These are phyloP conservation scores for Orbicella faveolata DNA, from an alignment of 64 coral and sea anemone genomes.

Conservation along the genomic window DNA sequence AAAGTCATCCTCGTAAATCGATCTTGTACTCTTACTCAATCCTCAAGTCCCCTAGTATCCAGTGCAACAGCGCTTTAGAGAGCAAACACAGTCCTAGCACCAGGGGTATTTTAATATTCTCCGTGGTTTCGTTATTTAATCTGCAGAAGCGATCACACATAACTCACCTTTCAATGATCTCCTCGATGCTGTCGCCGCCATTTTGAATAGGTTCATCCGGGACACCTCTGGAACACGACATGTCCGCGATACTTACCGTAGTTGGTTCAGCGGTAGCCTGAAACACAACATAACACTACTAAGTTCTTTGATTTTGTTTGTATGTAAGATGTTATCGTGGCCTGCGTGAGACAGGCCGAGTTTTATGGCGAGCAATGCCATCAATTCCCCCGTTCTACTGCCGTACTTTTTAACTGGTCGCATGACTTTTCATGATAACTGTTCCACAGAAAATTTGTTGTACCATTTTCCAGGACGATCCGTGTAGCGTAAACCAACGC, in stretches of 20 bases:
- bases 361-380: too few relatives aligned
- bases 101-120: not conserved
- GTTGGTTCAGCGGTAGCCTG: not conserved
- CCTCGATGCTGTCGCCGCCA: not conserved
- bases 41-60: too few relatives aligned
- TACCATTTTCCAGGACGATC: too few relatives aligned
- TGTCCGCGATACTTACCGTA: not conserved
- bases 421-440: too few relatives aligned
- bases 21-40: too few relatives aligned
- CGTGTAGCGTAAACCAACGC: too few relatives aligned
- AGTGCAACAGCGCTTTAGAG: too few relatives aligned
- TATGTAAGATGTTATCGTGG: not conserved
- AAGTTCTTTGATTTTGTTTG: not conserved
- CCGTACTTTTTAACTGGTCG: too few relatives aligned
- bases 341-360: not conserved
- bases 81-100: too few relatives aligned
- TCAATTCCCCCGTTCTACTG: too few relatives aligned
- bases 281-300: not conserved
- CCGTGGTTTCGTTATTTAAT: not conserved
- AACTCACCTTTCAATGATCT: slow-evolving; percentile 3
- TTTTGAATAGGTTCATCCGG: slow-evolving; percentile 11
- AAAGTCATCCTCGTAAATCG: too few relatives aligned
- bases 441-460: too few relatives aligned
- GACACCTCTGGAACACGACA: not conserved
- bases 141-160: not conserved